A percentile compares a stretch with the other conserved stretches of the same genome.
Conservation (phyloP, 2,888 invertebrate species). For the Drosophila barbarae region DNA sequence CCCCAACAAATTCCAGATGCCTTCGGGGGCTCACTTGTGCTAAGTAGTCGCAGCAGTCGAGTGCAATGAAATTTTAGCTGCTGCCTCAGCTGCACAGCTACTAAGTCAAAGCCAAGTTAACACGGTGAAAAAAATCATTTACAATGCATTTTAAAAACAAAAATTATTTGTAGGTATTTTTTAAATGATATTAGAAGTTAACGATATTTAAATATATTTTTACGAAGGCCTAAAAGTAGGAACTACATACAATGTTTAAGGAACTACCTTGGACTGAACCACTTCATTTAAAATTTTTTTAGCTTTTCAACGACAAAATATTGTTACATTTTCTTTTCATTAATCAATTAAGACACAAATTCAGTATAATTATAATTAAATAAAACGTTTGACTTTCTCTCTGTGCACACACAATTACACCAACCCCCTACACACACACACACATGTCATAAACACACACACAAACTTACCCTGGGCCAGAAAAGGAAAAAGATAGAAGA, state of each 20-base stretch:
- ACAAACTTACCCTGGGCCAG: background rate
- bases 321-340: background rate
- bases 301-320: background rate
- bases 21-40: constrained; percentile 69
- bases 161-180: too few relatives aligned
- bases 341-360: background rate
- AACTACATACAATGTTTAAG: background rate
- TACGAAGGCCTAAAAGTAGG: background rate
- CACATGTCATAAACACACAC: constrained; percentile 43
- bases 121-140: background rate
- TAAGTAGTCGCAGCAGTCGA: constrained; percentile 70
- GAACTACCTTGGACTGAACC: background rate
- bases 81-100: constrained; percentile 54
- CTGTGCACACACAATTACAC: constrained; percentile 21
- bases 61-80: constrained; percentile 72
- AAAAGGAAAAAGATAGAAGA: constrained; percentile 27
- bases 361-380: background rate
- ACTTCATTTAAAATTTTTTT: background rate
- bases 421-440: constrained; percentile 22
- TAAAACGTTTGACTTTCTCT: background rate
- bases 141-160: background rate
- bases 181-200: background rate
- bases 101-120: constrained; percentile 62
- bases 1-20: constrained; percentile 35
- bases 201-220: background rate